Evolutionary conservation across 1,140 invertebrate species (phyloP), one percentile per base, ranked within the genome.

Genomic region (Charaxes varanes): DNA sequence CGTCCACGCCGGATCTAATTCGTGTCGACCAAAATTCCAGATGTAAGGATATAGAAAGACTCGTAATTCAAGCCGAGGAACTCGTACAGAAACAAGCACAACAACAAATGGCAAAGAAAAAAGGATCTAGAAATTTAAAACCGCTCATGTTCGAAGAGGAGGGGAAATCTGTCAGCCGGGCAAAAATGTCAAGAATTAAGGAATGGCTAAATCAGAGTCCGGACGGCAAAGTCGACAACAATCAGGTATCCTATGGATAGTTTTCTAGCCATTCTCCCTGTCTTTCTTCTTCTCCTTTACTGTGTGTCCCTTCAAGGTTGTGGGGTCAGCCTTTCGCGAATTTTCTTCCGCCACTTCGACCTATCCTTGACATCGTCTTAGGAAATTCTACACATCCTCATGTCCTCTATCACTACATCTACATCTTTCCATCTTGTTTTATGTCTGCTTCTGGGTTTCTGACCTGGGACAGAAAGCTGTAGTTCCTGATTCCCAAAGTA

Each of bases 41-140:
- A 43, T 76, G 72, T 43, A 79, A 86, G 63, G 85, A 86, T 62
- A 90, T 92, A 21, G 86, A 88, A 51, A 86, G 87, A 62, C 66
- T 93, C 8, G 90, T 93, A 17, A 88, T 88, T 38, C 87, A 91
- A 57, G 91, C 90, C 3, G 91, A 93, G 54, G 88, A 91, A 66
- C 78, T 93, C 53, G 91, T 92, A 2, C 86, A 78, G 53, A 86
- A 78, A 60, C 71, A 86, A 74, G 74, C 67, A 53, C 66, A 79
- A 48, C 59, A 76, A 51, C 56, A 63, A 26, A 58, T 77, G 59
- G 62, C 81, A 8, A 65, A 74, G 65, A 84, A 85, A 40, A 84
- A 83, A 31, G 60, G 70, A n/a, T 51, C 74, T 0, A 79, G 85
- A 52, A 84, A 57, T 23, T 84, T 89, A 24, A 86, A 88, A 17